These are phyloP conservation scores for Chrysemys picta DNA, from an alignment of 2,113 vertebrate species.

Conservation along the genomic window DNA sequence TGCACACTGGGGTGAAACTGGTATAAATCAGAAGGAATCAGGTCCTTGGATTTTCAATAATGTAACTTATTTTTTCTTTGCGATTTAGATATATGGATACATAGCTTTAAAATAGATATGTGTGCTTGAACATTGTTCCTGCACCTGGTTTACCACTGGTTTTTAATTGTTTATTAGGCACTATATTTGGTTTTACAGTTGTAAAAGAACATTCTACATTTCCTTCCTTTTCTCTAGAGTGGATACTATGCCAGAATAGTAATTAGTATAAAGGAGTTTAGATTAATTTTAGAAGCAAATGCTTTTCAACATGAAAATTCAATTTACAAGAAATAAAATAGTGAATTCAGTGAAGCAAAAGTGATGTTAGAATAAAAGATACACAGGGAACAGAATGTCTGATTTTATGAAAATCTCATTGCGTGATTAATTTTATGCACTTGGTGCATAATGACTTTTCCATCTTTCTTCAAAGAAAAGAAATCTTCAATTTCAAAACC, in stretches of 20 bases:
- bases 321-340: not conserved
- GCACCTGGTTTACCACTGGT: not conserved
- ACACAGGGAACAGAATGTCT: constrained; percentile 18
- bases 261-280: not conserved
- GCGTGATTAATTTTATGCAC: constrained; percentile 55
- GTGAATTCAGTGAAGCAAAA: constrained; percentile 1
- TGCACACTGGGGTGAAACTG: not conserved
- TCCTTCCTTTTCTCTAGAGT: not conserved
- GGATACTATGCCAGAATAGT: constrained; percentile 13
- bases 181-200: not conserved
- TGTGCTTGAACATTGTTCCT: not conserved
- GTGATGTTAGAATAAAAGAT: constrained; percentile 9
- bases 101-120: not conserved
- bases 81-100: not conserved
- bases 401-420: constrained; percentile 37
- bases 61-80: not conserved
- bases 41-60: not conserved
- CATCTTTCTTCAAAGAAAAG: constrained; percentile 72
- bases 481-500: constrained; percentile 69
- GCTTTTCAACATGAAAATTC: not conserved
- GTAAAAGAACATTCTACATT: not conserved
- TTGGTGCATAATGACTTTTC: constrained; percentile 53
- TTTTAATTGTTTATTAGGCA: not conserved
- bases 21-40: not conserved
- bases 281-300: not conserved